Conservation (phyloP, 2,113 vertebrate genomes). For the Lepus europaeus region DNA sequence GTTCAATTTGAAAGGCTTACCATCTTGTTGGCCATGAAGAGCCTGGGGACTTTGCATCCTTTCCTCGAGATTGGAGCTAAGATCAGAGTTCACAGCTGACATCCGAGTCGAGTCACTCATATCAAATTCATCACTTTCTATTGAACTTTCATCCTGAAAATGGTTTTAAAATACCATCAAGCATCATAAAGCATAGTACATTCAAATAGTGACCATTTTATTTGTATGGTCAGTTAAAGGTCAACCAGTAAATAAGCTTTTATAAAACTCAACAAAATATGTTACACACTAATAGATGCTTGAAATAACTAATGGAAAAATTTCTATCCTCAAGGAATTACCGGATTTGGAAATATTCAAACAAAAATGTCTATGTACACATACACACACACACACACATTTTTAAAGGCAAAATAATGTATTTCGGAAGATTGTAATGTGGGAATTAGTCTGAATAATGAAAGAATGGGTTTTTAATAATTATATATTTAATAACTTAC, state of each 20-base stretch:
- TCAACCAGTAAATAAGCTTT: background rate
- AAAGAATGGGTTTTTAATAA: background rate
- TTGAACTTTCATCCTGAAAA: slow-evolving; percentile 92
- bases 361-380: background rate
- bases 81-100: slow-evolving; percentile 93
- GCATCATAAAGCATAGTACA: background rate
- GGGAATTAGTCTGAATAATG: background rate
- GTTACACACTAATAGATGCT: background rate
- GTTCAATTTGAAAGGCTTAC: slow-evolving; percentile 83
- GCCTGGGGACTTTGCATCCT: slow-evolving; percentile 93
- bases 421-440: background rate
- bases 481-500: too few species aligned
- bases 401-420: background rate
- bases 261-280: background rate
- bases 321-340: slow-evolving; percentile 18
- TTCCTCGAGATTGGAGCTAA: slow-evolving; percentile 93
- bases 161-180: slow-evolving; percentile 72
- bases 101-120: slow-evolving; percentile 93
- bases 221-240: background rate
- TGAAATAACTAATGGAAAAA: slow-evolving; percentile 6
- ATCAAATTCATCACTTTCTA: slow-evolving; percentile 93
- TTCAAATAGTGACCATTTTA: background rate
- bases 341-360: background rate
- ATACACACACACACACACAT: background rate
- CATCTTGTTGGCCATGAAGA: slow-evolving; percentile 91